Base-by-base conservation (phyloP, 1,140 invertebrate species). In the Cecropterus lyciades region DNA sequence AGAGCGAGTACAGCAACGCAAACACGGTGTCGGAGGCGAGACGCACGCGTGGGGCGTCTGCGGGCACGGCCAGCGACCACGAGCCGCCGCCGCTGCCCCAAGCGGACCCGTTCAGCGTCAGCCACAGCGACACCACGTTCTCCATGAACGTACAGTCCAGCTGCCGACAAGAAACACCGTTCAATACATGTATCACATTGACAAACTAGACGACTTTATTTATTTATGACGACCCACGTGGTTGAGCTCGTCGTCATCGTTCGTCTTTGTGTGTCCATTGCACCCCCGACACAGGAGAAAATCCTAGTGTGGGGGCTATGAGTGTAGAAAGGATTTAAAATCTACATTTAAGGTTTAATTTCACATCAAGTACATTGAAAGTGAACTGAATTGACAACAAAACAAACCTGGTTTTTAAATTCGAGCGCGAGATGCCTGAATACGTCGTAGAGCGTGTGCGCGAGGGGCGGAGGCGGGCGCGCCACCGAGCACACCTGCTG, bases 121-220 rank as follows among this genome's bases (percentile, higher is more conserved):
- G 92, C 97, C 97, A 98, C 62, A 97, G 92, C 60, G 97, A 96
- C 4, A 98, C 89, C 42, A 97, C 94, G 73, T 96, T 94, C 86
- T 98, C 97, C 78, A 97, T 93, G 80, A 95, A 95, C 16, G 94
- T 94, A 77, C 93, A 93, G 49, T 93, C 92, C 78, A 93, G 86
- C 85, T 94, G 79, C 5, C 52, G 14, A 16, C 2, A 1, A 46
- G 4, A 24, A 24, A 1, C 1, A 24, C 1, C 20, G 5, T n/a
- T n/a, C n/a, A n/a, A n/a, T n/a, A n/a, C n/a, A n/a, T n/a, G n/a
- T n/a, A n/a, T n/a, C n/a, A n/a, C n/a, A n/a, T n/a, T n/a, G n/a
- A n/a, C n/a, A n/a, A n/a, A n/a, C n/a, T n/a, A n/a, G n/a, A n/a
- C n/a, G n/a, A n/a, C n/a, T n/a, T n/a, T n/a, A n/a, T n/a, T n/a